Conservation (phyloP, 2,888 invertebrate species). For the Noctua comes region DNA sequence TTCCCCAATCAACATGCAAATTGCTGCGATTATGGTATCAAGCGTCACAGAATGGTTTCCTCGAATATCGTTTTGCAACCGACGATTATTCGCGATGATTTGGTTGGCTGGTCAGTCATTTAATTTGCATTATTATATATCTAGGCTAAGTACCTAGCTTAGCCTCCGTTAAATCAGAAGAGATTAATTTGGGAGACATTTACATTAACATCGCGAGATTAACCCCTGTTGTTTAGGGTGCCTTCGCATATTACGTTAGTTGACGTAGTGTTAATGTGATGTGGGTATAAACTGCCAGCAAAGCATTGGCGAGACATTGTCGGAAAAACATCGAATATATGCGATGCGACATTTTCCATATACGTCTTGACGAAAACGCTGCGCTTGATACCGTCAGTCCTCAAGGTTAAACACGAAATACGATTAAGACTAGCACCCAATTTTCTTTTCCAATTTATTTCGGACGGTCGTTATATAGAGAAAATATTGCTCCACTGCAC, state of each 20-base stretch:
- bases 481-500: background rate
- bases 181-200: constrained; percentile 27
- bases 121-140: constrained; percentile 15
- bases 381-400: no score
- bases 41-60: background rate
- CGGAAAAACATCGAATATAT: background rate
- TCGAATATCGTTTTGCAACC: background rate
- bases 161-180: constrained; percentile 9
- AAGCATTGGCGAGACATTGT: background rate
- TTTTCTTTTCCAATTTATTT: background rate
- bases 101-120: constrained; percentile 22
- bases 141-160: constrained; percentile 19
- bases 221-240: background rate
- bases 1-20: constrained; percentile 33
- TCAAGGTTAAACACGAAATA: background rate
- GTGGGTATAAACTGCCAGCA: background rate
- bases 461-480: background rate
- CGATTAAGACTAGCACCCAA: no score
- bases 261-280: background rate
- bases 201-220: constrained; percentile 3
- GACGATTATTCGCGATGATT: constrained; percentile 9
- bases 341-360: no score
- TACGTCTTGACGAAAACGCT: background rate
- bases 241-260: background rate
- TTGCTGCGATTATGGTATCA: constrained; percentile 11